Evolutionary conservation across 1,140 invertebrate genomes (phyloP), one percentile per base, ranked within the genome.

Genomic region (Diabrotica virgifera): DNA sequence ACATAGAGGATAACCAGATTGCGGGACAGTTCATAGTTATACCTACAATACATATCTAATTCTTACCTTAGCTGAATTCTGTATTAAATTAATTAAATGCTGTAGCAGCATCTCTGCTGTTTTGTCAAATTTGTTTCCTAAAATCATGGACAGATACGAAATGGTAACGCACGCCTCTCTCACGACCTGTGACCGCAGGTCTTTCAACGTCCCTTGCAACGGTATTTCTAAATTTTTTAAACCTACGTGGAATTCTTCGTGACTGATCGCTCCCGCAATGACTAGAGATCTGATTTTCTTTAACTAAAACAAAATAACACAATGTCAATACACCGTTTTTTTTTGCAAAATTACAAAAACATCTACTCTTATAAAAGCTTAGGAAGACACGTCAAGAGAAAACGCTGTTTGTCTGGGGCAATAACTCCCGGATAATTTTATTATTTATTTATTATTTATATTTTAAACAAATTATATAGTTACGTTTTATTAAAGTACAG

Each of bases 111-210:
- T 83, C 76, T 96, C 90, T 14, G 90, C 89, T 80, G 95, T 92
- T 78, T 88, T 87, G 67, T 97, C 95, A 72, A 96, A 85, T 78
- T 92, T 93, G 68, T 85, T 89, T 59, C 89, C 88, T 52, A 98
- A 74, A 46, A 87, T 85, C 79, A 95, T 92, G 55, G 94, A 90
- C 78, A 97, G 85, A 82, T 89, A 97, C 35, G 95, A 94, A 64
- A 98, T 87, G 2, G 95, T 95, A 55, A 98, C 93, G 78, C 95
- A 98, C 0, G 92, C 93, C 80, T 99, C 97, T 64, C 96, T 84
- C 0, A 95, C 94, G 61, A 98, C 93, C 82, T 85, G 84, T 67
- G 89, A 96, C 74, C 96, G 84, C 4, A 98, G 82, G 83, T 98
- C 96, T 82, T 93, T 95, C 64, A 95, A 86, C 59, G 92, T 90